Percentiles rank a stretch among this genome's conserved stretches.
Conservation (phyloP, 2,113 vertebrate species). For the Coreoperca whiteheadi region DNA sequence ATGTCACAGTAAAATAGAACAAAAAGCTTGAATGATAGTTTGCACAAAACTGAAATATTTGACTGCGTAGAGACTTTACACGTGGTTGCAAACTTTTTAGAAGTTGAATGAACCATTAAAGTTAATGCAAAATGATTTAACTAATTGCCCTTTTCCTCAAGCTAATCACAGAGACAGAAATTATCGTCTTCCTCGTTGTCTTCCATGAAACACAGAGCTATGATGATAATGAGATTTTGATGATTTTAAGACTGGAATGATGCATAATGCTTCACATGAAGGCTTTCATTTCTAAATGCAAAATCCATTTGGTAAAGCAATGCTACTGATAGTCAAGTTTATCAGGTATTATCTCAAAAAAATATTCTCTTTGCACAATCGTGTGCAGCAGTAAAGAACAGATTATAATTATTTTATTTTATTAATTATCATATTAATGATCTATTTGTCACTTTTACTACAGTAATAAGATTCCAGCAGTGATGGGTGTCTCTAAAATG, state of each 20-base stretch:
- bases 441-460: background rate
- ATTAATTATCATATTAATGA: background rate
- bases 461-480: background rate
- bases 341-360: background rate
- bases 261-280: conserved; percentile 17
- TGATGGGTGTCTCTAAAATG: conserved; percentile 3
- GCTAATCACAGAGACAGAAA: conserved; percentile 9
- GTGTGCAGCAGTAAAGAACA: background rate
- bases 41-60: background rate
- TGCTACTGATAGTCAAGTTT: background rate
- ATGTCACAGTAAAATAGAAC: background rate
- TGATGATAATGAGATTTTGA: conserved; percentile 19
- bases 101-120: conserved; percentile 14
- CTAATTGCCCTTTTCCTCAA: background rate
- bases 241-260: conserved; percentile 14
- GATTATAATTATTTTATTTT: background rate
- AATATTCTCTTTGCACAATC: background rate
- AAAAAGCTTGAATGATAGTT: background rate
- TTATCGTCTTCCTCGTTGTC: background rate
- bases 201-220: background rate
- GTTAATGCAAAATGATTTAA: conserved; percentile 15
- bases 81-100: background rate
- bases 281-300: background rate
- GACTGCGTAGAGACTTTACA: background rate
- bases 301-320: background rate